These are phyloP conservation scores for Trissolcus basalis DNA, from an alignment of 1,140 invertebrate species.

Conservation along the genomic window DNA sequence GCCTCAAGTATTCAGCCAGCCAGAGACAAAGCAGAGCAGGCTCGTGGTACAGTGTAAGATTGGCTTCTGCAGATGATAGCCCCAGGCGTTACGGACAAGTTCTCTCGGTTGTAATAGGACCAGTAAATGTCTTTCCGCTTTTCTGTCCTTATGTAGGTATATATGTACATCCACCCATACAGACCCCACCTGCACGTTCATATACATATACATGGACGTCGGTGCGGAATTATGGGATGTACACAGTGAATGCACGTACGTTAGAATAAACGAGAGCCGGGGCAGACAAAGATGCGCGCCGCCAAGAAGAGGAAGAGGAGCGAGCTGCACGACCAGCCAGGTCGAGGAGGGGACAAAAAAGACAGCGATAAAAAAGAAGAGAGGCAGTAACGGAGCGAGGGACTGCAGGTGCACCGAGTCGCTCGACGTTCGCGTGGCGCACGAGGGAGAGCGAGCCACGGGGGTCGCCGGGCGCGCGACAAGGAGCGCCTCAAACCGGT, in stretches of 20 bases:
- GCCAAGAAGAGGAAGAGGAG: constrained; percentile 11
- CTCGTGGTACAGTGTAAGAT: constrained; percentile 68
- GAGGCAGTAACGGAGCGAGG: constrained; percentile 59
- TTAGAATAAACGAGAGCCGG: constrained; percentile 7
- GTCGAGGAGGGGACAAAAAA: constrained; percentile 32
- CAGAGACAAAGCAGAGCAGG: constrained; percentile 45
- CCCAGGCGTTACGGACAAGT: constrained; percentile 69
- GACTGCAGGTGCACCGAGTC: constrained; percentile 70
- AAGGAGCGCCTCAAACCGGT: constrained; percentile 31
- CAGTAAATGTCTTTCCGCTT: constrained; percentile 46
- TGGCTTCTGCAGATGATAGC: constrained; percentile 74
- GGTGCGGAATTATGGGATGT: not conserved
- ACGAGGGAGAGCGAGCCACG: constrained; percentile 4
- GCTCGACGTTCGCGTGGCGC: constrained; percentile 66
- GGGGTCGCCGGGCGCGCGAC: not conserved
- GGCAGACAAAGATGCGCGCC: not conserved
- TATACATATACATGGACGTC: not conserved
- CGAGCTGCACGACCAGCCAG: constrained; percentile 30
- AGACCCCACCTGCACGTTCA: not conserved
- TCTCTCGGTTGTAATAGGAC: constrained; percentile 63
- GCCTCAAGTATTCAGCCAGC: constrained; percentile 39
- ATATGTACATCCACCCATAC: constrained; percentile 4
- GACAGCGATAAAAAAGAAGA: constrained; percentile 28
- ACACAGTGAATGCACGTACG: constrained; percentile 17
- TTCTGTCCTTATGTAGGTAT: constrained; percentile 24